phyloP scores from a whole-genome alignment of 2,888 invertebrate genomes.

The Arge pagana region DNA sequence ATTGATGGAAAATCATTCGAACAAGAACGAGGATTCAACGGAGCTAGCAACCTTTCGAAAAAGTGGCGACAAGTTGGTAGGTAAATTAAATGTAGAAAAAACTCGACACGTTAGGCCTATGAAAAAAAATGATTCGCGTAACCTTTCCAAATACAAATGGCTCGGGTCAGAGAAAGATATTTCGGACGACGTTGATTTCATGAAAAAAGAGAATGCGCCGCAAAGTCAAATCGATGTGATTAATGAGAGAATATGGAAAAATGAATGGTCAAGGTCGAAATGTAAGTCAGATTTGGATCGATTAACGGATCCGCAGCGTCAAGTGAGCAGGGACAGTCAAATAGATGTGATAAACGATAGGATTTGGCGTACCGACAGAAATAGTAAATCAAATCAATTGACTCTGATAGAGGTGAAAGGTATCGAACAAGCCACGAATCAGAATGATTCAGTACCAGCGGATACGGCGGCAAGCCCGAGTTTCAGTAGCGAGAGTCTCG shows the following conservation, averaged over 20 bases:
- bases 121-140: slow-evolving; percentile 30
- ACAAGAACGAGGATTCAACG: too few species aligned
- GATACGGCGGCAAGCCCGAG: slow-evolving; percentile 48
- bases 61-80: slow-evolving; percentile 26
- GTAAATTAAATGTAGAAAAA: slow-evolving; percentile 30
- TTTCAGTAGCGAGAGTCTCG: slow-evolving; percentile 52
- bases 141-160: slow-evolving; percentile 24
- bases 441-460: slow-evolving; percentile 24
- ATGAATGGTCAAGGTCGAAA: slow-evolving; percentile 45
- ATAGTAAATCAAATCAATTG: slow-evolving; percentile 28
- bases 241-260: slow-evolving; percentile 53
- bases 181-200: slow-evolving; percentile 20
- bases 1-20: slow-evolving; percentile 19
- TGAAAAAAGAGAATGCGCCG: background rate
- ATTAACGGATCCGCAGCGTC: background rate
- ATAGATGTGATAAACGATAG: slow-evolving; percentile 53
- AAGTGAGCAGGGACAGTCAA: slow-evolving; percentile 34
- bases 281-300: slow-evolving; percentile 20
- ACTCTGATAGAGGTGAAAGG: slow-evolving; percentile 49
- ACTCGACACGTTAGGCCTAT: slow-evolving; percentile 26
- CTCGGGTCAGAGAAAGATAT: background rate
- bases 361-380: slow-evolving; percentile 44
- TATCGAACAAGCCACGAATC: background rate
- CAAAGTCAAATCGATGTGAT: slow-evolving; percentile 48
- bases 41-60: too few species aligned